Conservation (phyloP, 2,113 vertebrate genomes). For the Poecile atricapillus region DNA sequence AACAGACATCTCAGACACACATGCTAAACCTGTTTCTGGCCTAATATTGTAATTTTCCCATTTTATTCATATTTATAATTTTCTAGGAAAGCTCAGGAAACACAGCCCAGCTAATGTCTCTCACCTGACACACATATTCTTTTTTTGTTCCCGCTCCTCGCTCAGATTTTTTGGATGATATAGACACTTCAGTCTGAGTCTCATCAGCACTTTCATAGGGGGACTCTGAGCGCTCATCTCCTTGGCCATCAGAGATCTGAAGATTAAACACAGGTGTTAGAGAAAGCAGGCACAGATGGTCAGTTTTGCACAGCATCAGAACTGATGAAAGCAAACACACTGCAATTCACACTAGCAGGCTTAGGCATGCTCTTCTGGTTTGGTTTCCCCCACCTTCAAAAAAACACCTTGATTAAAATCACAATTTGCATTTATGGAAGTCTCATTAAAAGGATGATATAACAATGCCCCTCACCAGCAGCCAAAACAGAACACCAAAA, state of each 20-base stretch:
- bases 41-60: neutral
- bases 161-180: slow-evolving; percentile 85
- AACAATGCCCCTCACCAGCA: neutral
- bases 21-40: neutral
- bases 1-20: neutral
- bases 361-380: neutral
- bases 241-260: slow-evolving; percentile 80
- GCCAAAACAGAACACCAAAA: slow-evolving; percentile 4
- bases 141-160: slow-evolving; percentile 80
- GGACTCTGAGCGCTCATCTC: slow-evolving; percentile 88
- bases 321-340: neutral
- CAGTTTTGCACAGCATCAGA: neutral
- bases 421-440: neutral
- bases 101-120: neutral
- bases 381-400: neutral
- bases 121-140: slow-evolving; percentile 92
- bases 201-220: slow-evolving; percentile 91
- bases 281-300: neutral
- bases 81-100: neutral
- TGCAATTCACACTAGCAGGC: neutral
- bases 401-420: neutral
- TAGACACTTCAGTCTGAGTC: slow-evolving; percentile 73
- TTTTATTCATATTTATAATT: neutral
- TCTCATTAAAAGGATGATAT: neutral
- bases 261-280: slow-evolving; percentile 59